phyloP scores from a whole-genome alignment of 1,140 invertebrate species.

The Drosophila paulistorum region DNA sequence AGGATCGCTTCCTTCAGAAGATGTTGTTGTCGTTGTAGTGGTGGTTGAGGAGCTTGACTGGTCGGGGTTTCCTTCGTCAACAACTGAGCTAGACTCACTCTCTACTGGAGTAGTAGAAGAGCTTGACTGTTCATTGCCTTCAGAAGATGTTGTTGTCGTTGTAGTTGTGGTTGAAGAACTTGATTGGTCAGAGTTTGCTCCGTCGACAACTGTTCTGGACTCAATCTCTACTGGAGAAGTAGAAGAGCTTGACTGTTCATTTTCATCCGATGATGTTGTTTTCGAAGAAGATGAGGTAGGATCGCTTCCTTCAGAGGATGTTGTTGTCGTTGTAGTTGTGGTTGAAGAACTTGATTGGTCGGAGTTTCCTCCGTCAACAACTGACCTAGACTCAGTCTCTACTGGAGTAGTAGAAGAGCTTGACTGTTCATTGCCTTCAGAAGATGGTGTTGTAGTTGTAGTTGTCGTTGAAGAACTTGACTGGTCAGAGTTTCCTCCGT shows the following conservation, averaged over 20 bases:
- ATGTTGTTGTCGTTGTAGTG: background rate
- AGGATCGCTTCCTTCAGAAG: background rate
- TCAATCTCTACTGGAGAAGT: no score
- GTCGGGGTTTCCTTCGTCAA: background rate
- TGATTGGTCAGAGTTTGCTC: no score
- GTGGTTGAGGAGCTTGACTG: constrained; percentile 16
- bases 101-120: background rate
- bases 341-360: no score
- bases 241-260: no score
- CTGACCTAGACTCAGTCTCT: no score
- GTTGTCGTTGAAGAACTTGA: background rate
- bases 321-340: no score
- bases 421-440: no score
- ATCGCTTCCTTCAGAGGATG: background rate
- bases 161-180: no score
- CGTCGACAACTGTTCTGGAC: no score
- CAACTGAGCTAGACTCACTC: background rate
- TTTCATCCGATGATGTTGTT: background rate
- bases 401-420: no score
- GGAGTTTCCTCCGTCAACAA: no score
- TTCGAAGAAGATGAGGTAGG: background rate
- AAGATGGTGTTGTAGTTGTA: constrained; percentile 5
- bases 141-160: background rate
- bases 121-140: background rate
- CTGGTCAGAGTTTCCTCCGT: background rate